Conservation (phyloP, 1,140 invertebrate genomes). For the Scaptomyza pallida region DNA sequence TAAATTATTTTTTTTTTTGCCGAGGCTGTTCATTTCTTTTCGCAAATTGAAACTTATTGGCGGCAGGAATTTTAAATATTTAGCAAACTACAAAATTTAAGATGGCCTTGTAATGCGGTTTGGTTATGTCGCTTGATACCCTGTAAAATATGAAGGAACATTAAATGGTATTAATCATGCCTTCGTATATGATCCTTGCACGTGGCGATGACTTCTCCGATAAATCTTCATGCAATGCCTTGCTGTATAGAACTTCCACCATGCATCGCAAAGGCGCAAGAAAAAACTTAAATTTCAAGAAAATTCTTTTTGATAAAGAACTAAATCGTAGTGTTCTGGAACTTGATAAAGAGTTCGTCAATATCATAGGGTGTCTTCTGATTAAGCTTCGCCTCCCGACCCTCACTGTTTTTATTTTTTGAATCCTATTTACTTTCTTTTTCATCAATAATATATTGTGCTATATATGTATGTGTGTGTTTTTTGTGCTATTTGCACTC, state of each 20-base stretch:
- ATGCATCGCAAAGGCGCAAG: too few species aligned
- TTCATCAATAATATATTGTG: slow-evolving; percentile 23
- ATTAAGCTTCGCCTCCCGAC: too few species aligned
- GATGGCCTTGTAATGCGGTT: slow-evolving; percentile 10
- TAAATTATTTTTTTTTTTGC: slow-evolving; percentile 13
- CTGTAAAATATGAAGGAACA: neutral
- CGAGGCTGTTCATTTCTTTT: slow-evolving; percentile 10
- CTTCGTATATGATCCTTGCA: too few species aligned
- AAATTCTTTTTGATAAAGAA: too few species aligned
- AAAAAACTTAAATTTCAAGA: too few species aligned
- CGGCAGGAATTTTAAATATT: slow-evolving; percentile 1
- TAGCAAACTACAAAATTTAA: slow-evolving; percentile 17
- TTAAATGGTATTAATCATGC: too few species aligned
- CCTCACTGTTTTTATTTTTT: neutral
- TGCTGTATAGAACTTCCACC: too few species aligned
- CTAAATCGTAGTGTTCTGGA: too few species aligned
- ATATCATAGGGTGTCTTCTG: too few species aligned
- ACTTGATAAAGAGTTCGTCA: too few species aligned
- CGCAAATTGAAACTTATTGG: slow-evolving; percentile 20
- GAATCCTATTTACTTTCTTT: slow-evolving; percentile 8
- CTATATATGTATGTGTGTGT: neutral
- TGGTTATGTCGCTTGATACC: neutral
- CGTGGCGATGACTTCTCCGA: too few species aligned
- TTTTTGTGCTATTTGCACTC: slow-evolving; percentile 27
- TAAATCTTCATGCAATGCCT: too few species aligned